Percentiles rank a stretch among this genome's conserved stretches.
phyloP scores from a whole-genome alignment of 2,888 invertebrate species.

The Dicyrtomina minuta region DNA sequence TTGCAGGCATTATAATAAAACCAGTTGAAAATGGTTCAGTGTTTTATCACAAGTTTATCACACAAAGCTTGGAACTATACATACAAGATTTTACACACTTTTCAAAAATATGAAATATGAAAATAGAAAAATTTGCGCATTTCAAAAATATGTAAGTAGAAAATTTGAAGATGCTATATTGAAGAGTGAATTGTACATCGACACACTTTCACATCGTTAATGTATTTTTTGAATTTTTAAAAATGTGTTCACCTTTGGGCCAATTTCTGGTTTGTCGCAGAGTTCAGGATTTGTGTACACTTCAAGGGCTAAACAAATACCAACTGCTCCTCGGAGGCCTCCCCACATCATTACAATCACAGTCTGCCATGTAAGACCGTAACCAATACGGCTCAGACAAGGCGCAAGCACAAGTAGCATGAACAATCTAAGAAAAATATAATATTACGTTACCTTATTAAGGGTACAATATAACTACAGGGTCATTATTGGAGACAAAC shows the following conservation, averaged over 20 bases:
- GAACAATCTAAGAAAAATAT: constrained; percentile 55
- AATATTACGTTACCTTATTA: neutral
- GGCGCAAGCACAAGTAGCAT: constrained; percentile 62
- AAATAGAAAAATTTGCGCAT: no score
- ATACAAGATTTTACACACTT: no score
- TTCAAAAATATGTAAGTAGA: neutral
- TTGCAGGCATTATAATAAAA: no score
- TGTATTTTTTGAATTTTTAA: neutral
- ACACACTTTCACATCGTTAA: no score
- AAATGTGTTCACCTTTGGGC: constrained; percentile 45
- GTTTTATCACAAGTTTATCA: no score
- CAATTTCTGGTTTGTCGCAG: constrained; percentile 42
- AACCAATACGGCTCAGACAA: constrained; percentile 61
- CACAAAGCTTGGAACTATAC: no score
- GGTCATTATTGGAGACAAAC: no score
- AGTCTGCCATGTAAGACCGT: constrained; percentile 64
- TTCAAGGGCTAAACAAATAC: constrained; percentile 63
- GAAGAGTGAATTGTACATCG: no score
- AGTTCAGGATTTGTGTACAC: constrained; percentile 60
- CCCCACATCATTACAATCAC: constrained; percentile 66
- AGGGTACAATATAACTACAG: neutral
- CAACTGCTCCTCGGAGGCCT: constrained; percentile 64
- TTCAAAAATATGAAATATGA: no score
- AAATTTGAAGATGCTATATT: no score
- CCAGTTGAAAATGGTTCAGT: no score